Percentiles rank a stretch among this genome's conserved stretches.
phyloP scores from a whole-genome alignment of 2,888 invertebrate species.

The Hylaea fasciaria region DNA sequence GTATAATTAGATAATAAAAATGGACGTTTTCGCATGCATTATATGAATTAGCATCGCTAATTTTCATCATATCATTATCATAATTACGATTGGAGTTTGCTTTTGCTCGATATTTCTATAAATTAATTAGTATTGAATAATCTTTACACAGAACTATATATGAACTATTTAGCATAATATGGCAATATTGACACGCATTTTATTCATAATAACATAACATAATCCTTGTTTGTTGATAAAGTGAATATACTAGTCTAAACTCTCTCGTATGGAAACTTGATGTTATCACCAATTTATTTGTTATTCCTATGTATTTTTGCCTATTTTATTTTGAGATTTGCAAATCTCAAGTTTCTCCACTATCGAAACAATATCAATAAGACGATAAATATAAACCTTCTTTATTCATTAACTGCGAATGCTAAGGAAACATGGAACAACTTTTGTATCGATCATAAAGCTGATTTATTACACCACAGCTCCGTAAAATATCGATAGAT shows the following conservation, averaged over 20 bases:
- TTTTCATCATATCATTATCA: not conserved
- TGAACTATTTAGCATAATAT: too few species aligned
- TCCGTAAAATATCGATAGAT: conserved; percentile 57
- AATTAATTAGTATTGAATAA: too few species aligned
- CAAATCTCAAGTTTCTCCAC: conserved; percentile 15
- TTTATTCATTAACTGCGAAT: conserved; percentile 10
- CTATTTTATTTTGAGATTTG: too few species aligned
- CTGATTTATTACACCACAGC: conserved; percentile 40
- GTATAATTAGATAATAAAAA: not conserved
- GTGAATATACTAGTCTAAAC: too few species aligned
- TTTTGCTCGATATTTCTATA: too few species aligned
- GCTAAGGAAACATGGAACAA: conserved; percentile 18
- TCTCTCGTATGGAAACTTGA: too few species aligned
- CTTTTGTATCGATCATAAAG: conserved; percentile 32
- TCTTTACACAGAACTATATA: too few species aligned
- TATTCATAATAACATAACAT: too few species aligned
- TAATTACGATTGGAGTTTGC: too few species aligned
- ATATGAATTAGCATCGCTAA: not conserved
- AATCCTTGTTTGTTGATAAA: too few species aligned
- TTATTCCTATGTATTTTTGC: too few species aligned
- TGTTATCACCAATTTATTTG: not conserved
- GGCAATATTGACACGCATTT: not conserved
- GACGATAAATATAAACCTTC: not conserved
- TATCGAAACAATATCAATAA: conserved; percentile 13
- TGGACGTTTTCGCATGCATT: not conserved